These are phyloP conservation scores for Poeciliopsis infans DNA, from an alignment of 2,797 vertebrate species.

Conservation along the genomic window DNA sequence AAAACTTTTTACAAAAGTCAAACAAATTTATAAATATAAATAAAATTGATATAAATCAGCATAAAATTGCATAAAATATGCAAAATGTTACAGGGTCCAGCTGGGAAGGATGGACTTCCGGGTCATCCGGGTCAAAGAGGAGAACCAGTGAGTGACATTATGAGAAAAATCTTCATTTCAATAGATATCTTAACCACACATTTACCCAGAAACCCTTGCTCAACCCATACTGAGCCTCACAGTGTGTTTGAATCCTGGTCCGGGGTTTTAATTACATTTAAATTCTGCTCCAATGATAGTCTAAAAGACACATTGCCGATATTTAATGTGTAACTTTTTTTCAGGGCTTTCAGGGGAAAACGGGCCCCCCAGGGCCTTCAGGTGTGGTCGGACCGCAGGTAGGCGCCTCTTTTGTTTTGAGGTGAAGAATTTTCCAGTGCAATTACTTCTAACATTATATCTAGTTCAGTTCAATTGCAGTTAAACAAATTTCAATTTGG, in stretches of 20 bases:
- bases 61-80: too few relatives aligned
- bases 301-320: neutral
- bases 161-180: neutral
- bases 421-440: neutral
- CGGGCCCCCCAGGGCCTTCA: constrained; percentile 91
- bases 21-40: neutral
- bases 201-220: neutral
- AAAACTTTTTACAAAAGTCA: neutral
- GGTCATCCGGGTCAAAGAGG: constrained; percentile 98
- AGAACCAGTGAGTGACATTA: constrained; percentile 88
- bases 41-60: neutral
- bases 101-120: constrained; percentile 90
- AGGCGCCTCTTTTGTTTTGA: constrained; percentile 45
- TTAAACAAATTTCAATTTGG: neutral
- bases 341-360: constrained; percentile 99
- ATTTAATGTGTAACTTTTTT: constrained; percentile 35
- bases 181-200: neutral
- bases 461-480: neutral
- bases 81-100: constrained; percentile 70
- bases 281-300: neutral
- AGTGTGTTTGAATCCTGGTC: too few relatives aligned
- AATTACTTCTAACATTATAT: too few relatives aligned
- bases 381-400: constrained; percentile 99
- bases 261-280: neutral
- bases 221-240: neutral